Percentiles rank a stretch among this genome's conserved stretches.
Conservation (phyloP, 2,113 vertebrate species). For the Dendropsophus ebraccatus region DNA sequence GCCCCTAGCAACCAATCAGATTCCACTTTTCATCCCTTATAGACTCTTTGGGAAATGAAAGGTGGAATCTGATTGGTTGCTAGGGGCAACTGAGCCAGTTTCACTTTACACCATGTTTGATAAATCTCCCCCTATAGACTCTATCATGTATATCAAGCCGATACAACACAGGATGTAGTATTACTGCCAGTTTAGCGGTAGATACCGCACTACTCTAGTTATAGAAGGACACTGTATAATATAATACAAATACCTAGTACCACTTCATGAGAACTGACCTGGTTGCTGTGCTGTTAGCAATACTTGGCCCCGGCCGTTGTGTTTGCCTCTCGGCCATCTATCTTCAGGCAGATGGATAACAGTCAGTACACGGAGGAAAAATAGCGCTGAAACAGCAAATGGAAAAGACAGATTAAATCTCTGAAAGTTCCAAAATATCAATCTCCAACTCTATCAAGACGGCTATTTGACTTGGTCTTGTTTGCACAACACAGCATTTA, state of each 20-base stretch:
- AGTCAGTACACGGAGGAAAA: slow-evolving; percentile 25
- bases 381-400: slow-evolving; percentile 53
- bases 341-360: slow-evolving; percentile 54
- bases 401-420: slow-evolving; percentile 56
- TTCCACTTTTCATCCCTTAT: too few relatives aligned
- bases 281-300: slow-evolving; percentile 6
- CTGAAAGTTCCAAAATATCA: slow-evolving; percentile 50
- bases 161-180: neutral
- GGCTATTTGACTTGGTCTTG: slow-evolving; percentile 23
- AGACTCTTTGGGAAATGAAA: too few relatives aligned
- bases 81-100: too few relatives aligned
- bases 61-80: too few relatives aligned
- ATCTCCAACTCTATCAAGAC: slow-evolving; percentile 44
- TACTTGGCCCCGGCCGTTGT: slow-evolving; percentile 21
- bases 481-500: slow-evolving; percentile 23
- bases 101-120: too few relatives aligned
- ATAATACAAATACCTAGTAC: neutral
- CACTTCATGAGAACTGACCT: neutral
- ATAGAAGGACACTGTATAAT: neutral
- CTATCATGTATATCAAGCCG: neutral
- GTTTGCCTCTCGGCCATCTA: slow-evolving; percentile 32
- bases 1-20: too few relatives aligned
- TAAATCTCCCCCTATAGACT: too few relatives aligned
- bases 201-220: neutral
- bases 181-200: too few relatives aligned